Conservation (phyloP, 2,888 invertebrate species). For the Rhodophaea formosa region DNA sequence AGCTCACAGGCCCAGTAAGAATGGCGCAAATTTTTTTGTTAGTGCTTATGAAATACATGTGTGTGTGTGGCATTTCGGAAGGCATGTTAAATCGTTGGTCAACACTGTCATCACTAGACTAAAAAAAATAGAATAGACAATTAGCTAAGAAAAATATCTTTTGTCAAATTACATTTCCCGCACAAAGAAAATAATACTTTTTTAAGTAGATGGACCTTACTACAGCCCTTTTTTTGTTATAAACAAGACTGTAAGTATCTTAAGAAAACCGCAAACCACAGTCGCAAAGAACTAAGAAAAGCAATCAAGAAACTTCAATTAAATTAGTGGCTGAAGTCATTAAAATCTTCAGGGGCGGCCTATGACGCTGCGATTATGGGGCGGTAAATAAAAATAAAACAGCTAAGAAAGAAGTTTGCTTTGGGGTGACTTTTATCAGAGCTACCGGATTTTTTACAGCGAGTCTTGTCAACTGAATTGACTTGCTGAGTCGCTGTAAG, state of each 20-base stretch:
- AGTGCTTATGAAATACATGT: no score
- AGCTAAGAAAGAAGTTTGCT: neutral
- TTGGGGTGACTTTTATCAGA: constrained; percentile 4
- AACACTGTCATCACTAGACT: no score
- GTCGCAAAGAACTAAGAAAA: neutral
- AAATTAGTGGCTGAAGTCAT: constrained; percentile 2
- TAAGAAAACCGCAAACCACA: neutral
- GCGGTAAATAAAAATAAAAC: constrained; percentile 2
- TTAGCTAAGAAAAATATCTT: no score
- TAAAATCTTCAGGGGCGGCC: neutral
- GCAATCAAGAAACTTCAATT: constrained; percentile 13
- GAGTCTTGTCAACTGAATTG: constrained; percentile 8
- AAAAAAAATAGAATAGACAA: no score
- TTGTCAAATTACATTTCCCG: no score
- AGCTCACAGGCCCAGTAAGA: no score
- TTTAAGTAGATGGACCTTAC: no score
- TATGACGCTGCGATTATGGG: neutral
- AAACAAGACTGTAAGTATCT: neutral
- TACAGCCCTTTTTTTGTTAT: no score
- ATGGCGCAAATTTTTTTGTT: no score
- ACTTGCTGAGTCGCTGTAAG: neutral
- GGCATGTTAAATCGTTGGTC: no score
- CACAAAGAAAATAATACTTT: no score
- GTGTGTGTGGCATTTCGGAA: no score
- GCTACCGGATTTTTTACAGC: neutral